Evolutionary conservation across 2,888 invertebrate genomes (phyloP).

Genomic region (Halictus quadricinctus): DNA sequence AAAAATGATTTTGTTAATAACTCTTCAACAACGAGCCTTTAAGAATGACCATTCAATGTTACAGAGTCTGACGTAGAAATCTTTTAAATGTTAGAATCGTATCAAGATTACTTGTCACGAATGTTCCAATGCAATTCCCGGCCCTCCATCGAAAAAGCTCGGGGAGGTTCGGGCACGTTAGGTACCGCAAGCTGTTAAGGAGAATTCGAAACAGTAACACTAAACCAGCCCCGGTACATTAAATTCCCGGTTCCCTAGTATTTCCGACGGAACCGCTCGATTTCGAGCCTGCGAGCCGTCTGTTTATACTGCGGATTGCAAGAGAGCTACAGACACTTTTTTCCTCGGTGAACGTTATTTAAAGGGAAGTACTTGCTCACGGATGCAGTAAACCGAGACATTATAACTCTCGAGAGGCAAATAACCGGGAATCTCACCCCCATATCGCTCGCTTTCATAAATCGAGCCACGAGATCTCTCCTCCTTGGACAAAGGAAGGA

Average conservation of each 20-base stretch:
- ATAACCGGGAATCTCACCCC: conserved; percentile 57
- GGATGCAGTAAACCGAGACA: conserved; percentile 57
- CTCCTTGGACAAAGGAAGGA: conserved; percentile 50
- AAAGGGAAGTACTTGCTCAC: conserved; percentile 61
- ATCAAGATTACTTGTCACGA: not conserved
- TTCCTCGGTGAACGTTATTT: conserved; percentile 56
- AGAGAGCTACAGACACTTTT: conserved; percentile 35
- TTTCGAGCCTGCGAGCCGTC: not conserved
- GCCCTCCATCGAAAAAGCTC: not conserved
- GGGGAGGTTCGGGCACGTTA: not conserved
- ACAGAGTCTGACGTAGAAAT: not conserved
- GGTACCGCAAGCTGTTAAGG: not conserved
- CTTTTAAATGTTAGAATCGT: not conserved
- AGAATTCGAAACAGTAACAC: conserved; percentile 1
- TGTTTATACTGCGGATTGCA: not conserved
- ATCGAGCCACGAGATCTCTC: conserved; percentile 50
- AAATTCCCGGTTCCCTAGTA: not conserved
- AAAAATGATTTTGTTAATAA: not conserved
- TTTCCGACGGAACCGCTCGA: conserved; percentile 18
- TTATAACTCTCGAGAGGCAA: conserved; percentile 67
- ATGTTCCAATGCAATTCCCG: not conserved
- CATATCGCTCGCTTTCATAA: conserved; percentile 65
- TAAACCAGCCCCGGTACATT: conserved; percentile 8
- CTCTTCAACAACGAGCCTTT: not conserved
- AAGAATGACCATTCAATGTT: not conserved